Evolutionary conservation across 2,113 vertebrate genomes (phyloP).

Genomic region (Nanger granti): DNA sequence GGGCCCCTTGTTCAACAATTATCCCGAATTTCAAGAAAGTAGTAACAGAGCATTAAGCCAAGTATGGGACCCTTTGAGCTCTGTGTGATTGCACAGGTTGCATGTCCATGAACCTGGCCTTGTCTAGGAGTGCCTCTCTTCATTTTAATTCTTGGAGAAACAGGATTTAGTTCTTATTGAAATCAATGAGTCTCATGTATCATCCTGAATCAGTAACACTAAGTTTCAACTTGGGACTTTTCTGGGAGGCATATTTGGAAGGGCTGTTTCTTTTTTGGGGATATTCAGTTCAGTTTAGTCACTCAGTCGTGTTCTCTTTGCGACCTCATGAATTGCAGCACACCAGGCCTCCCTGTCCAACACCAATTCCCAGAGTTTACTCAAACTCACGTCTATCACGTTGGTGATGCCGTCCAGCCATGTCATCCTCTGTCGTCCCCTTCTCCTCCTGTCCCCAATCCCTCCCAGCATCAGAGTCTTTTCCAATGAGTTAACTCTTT

Average conservation of each 20-base stretch:
- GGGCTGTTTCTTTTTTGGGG: background rate
- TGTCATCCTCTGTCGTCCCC: too few relatives aligned
- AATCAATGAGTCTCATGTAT: background rate
- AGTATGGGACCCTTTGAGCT: background rate
- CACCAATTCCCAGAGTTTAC: too few relatives aligned
- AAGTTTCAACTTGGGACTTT: background rate
- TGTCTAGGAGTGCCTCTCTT: background rate
- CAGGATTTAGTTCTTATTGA: background rate
- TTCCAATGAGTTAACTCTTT: too few relatives aligned
- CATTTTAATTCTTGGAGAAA: background rate
- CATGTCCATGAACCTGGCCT: background rate
- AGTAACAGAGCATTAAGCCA: background rate
- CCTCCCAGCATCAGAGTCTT: too few relatives aligned
- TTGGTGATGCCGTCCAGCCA: too few relatives aligned
- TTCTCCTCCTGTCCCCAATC: too few relatives aligned
- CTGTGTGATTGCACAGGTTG: rapidly evolving
- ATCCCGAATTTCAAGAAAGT: background rate
- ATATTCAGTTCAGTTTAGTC: too few relatives aligned
- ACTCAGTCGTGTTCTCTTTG: rapidly evolving
- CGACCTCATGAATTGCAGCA: too few relatives aligned
- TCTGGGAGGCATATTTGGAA: background rate
- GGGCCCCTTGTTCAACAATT: background rate
- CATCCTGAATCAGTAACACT: background rate
- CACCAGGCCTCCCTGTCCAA: too few relatives aligned
- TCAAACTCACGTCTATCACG: too few relatives aligned